phyloP scores from a whole-genome alignment of 2,888 invertebrate genomes.

The Orthosia gothica region DNA sequence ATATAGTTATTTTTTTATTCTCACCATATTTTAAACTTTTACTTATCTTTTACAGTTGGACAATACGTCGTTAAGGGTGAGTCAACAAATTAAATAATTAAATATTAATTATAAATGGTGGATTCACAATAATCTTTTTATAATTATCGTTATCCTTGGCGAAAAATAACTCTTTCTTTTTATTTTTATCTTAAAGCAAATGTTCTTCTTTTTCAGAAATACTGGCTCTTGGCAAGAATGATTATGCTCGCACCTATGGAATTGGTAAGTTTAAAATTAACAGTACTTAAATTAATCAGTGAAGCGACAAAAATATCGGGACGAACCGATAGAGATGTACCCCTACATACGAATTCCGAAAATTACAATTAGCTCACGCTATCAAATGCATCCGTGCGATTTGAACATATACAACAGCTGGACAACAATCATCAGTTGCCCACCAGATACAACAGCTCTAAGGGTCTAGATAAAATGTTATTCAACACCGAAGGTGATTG shows the following conservation, averaged over 20 bases:
- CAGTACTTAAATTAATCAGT: background rate
- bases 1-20: background rate
- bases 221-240: background rate
- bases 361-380: no score
- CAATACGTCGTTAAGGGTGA: slow-evolving; percentile 24
- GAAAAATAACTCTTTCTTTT: no score
- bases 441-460: no score
- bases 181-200: background rate
- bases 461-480: no score
- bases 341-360: no score
- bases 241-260: background rate
- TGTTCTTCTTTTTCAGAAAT: slow-evolving; percentile 3
- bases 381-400: no score
- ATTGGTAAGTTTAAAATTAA: slow-evolving; percentile 3
- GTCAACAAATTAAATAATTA: background rate
- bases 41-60: slow-evolving; percentile 38
- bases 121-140: no score
- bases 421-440: no score
- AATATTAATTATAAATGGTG: background rate
- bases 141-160: no score
- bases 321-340: background rate
- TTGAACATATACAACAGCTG: no score
- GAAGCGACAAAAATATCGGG: background rate
- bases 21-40: background rate
- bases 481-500: no score